A percentile compares a stretch with the other conserved stretches of the same genome.
Evolutionary conservation across 2,888 invertebrate species (phyloP).

Genomic region (Lasius fuliginosus): DNA sequence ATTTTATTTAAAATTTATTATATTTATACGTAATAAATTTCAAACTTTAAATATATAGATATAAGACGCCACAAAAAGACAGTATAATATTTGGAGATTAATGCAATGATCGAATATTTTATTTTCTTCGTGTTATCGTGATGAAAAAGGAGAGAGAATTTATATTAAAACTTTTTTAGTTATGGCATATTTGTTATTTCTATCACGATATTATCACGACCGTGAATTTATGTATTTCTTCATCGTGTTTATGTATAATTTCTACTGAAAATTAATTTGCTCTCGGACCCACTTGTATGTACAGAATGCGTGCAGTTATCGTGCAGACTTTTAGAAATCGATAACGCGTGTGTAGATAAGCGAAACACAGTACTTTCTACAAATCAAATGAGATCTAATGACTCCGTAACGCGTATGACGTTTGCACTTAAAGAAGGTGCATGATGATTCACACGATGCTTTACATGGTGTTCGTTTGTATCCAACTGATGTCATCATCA

Average conservation of each 20-base stretch:
- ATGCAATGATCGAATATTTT: not conserved
- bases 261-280: not conserved
- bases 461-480: constrained; percentile 26
- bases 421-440: constrained; percentile 28
- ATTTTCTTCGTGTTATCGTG: not conserved
- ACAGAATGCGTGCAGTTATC: not conserved
- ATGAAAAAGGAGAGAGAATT: not conserved
- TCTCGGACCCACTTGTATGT: not conserved
- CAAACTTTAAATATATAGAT: no score
- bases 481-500: constrained; percentile 39
- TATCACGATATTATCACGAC: not conserved
- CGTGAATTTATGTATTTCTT: constrained; percentile 3
- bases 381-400: constrained; percentile 43
- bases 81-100: not conserved
- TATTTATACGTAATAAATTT: not conserved
- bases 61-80: no score
- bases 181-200: not conserved
- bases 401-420: not conserved
- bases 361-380: not conserved
- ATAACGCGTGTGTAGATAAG: not conserved
- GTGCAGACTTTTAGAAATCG: not conserved
- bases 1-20: not conserved
- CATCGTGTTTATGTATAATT: not conserved
- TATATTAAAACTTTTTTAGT: not conserved
- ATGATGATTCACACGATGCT: constrained; percentile 39